Conservation (phyloP, 2,113 vertebrate species). For the Numenius arquata region DNA sequence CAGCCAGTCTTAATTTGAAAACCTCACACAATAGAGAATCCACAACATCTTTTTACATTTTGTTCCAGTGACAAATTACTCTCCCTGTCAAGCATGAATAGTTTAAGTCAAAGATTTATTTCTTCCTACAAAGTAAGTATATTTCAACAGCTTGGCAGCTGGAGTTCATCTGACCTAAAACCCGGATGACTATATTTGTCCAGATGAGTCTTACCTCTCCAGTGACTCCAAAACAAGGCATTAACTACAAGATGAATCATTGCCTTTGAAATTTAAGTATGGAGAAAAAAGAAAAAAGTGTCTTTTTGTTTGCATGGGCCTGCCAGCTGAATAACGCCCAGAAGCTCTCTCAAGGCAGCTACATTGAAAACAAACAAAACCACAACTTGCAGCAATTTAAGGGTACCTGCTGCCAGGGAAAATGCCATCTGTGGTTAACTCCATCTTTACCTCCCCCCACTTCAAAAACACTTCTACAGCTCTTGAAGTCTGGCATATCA, state of each 20-base stretch:
- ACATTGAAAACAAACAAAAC: neutral
- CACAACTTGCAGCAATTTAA: neutral
- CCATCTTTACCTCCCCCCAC: neutral
- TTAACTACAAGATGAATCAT: neutral
- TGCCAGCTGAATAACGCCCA: neutral
- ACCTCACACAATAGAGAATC: neutral
- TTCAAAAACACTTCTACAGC: neutral
- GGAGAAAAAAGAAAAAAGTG: neutral
- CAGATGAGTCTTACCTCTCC: neutral
- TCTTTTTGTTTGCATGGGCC: neutral
- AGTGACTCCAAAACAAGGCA: neutral
- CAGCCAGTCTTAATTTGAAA: neutral
- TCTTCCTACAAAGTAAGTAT: slow-evolving; percentile 24
- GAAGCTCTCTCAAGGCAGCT: neutral
- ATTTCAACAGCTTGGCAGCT: slow-evolving; percentile 13
- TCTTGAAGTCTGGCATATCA: neutral
- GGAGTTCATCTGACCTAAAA: slow-evolving; percentile 10
- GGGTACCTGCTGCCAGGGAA: neutral
- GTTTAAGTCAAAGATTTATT: slow-evolving; percentile 21
- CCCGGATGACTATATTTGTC: neutral
- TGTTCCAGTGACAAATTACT: slow-evolving; percentile 5
- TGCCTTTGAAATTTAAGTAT: neutral
- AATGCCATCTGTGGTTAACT: neutral
- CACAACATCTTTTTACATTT: slow-evolving; percentile 5
- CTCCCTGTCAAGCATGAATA: slow-evolving; percentile 8